Evolutionary conservation across 2,888 invertebrate species (phyloP).

Genomic region (Drosophila trichaetosa): DNA sequence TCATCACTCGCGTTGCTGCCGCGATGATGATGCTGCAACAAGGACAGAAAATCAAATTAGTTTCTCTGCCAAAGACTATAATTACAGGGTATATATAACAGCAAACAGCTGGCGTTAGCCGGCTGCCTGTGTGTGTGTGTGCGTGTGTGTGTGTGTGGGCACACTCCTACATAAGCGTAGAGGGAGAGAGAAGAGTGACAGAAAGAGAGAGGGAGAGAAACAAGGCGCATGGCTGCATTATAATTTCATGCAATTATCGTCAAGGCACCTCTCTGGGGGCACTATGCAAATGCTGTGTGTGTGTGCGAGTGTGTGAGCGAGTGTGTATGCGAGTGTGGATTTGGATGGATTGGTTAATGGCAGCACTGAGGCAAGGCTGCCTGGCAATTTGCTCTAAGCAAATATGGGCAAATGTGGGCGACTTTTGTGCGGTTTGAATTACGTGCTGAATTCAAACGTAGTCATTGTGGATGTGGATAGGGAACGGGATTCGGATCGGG

Average conservation of each 20-base stretch:
- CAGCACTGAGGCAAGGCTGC: constrained; percentile 39
- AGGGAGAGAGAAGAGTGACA: not conserved
- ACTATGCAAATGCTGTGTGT: constrained; percentile 60
- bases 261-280: constrained; percentile 27
- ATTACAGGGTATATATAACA: constrained; percentile 27
- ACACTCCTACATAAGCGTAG: constrained; percentile 38
- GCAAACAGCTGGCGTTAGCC: constrained; percentile 7
- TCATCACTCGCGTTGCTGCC: constrained; percentile 84
- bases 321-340: constrained; percentile 34
- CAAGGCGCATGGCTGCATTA: constrained; percentile 65
- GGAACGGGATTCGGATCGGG: not conserved
- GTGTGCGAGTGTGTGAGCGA: not conserved
- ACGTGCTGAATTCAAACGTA: constrained; percentile 9
- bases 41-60: constrained; percentile 15
- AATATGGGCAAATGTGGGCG: constrained; percentile 66
- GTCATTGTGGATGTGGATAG: not conserved
- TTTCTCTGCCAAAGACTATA: not conserved
- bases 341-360: constrained; percentile 64
- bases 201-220: constrained; percentile 1
- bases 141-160: constrained; percentile 18
- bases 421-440: constrained; percentile 32
- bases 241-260: constrained; percentile 80
- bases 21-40: constrained; percentile 84
- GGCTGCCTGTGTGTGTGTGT: not conserved
- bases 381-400: constrained; percentile 70